phyloP scores from a whole-genome alignment of 2,113 vertebrate species.

The Poeciliopsis occidentalis region DNA sequence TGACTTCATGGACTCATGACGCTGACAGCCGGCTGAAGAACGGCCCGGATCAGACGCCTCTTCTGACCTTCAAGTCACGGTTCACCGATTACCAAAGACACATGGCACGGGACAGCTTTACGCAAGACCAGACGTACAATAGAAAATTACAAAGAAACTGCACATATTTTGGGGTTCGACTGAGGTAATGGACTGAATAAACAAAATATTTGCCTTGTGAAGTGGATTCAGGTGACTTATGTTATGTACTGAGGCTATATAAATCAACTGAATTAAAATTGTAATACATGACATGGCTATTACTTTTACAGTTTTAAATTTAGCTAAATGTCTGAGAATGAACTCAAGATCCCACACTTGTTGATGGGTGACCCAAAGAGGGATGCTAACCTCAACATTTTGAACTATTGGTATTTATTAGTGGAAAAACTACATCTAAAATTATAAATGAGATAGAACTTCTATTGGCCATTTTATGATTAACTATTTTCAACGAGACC shows the following conservation, averaged over 20 bases:
- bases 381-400: background rate
- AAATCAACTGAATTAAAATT: background rate
- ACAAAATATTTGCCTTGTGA: background rate
- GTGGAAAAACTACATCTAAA: conserved; percentile 1
- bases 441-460: conserved; percentile 20
- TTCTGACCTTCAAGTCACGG: conserved; percentile 55
- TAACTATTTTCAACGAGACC: conserved; percentile 4
- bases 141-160: conserved; percentile 23
- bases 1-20: conserved; percentile 62
- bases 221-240: background rate
- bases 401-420: background rate
- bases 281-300: too few species aligned
- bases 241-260: background rate
- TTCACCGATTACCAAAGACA: conserved; percentile 65
- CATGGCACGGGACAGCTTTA: conserved; percentile 13
- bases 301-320: background rate
- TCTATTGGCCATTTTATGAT: background rate
- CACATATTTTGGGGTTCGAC: background rate
- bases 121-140: conserved; percentile 7
- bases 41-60: conserved; percentile 70
- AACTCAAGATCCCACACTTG: background rate
- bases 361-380: background rate
- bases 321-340: background rate
- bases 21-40: conserved; percentile 74
- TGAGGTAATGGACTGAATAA: background rate